Percentiles rank a stretch among this genome's conserved stretches.
These are phyloP conservation scores for Pteronotus mesoamericanus DNA, from an alignment of 2,797 vertebrate species.

Conservation along the genomic window DNA sequence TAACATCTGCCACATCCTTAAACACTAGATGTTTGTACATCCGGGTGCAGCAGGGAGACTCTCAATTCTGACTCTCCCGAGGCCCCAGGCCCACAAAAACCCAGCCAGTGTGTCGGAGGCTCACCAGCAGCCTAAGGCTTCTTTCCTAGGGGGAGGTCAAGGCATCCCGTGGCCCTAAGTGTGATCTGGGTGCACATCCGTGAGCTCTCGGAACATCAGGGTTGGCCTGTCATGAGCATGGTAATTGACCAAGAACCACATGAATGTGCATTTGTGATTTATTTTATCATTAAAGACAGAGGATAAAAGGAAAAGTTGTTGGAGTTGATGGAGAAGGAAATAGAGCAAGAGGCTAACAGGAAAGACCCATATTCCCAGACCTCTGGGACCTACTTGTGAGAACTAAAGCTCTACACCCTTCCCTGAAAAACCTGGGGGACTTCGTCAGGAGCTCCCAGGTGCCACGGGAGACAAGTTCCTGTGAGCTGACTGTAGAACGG, in stretches of 20 bases:
- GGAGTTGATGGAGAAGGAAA: not conserved
- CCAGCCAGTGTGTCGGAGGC: not conserved
- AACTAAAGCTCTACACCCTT: not conserved
- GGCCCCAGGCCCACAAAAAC: not conserved
- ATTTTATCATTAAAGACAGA: not conserved
- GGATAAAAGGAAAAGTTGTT: not conserved
- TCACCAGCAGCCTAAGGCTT: not conserved
- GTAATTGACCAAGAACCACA: not conserved
- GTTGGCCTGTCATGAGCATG: not conserved
- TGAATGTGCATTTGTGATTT: not conserved
- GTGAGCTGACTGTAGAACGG: not conserved
- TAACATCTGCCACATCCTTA: not conserved
- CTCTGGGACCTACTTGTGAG: not conserved
- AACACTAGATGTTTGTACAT: not conserved
- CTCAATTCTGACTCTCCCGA: not conserved
- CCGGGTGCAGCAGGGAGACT: not conserved
- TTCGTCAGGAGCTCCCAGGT: not conserved
- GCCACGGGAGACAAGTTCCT: not conserved
- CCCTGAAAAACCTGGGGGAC: not conserved
- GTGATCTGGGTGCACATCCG: not conserved
- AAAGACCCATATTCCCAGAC: not conserved
- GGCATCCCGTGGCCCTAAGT: too few relatives aligned
- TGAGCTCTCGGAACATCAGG: not conserved
- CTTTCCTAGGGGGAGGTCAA: not conserved
- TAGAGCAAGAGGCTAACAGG: not conserved